Evolutionary conservation across 2,888 invertebrate species (phyloP), one percentile per base, ranked within the genome.

Genomic region (Drosophila melanosoma): DNA sequence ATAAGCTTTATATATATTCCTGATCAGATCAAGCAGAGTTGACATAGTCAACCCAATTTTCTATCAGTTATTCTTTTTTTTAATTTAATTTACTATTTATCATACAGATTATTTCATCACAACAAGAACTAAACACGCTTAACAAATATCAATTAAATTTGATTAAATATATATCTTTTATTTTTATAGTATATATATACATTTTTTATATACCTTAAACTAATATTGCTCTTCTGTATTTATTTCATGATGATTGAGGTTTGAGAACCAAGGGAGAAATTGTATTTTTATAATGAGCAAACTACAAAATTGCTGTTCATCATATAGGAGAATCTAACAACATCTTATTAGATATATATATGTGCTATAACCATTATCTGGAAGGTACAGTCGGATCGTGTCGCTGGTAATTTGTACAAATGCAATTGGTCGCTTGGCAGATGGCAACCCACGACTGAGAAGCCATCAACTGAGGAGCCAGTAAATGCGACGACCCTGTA

Each of bases 371-470:
- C 26, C n/a, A 11, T 26, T 26, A n/a, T 38, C 26, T n/a, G n/a
- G 4, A 53, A 68, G 42, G 32, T 62, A 51, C 20, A 20, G 51
- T 69, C 51, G 70, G 35, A 61, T 78, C 81, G 71, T 81, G 77
- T 52, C 58, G 48, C 45, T 35, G 54, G 77, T 45, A 78, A 78
- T 65, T 78, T 78, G 72, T 61, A 33, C 49, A 38, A 38, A 40
- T n/a, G 35, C 63, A 76, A 77, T 77, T 81, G 80, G 54, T 17
- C 54, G n/a, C n/a, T n/a, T n/a, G n/a, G n/a, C n/a, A n/a, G 61
- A 72, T 53, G 66, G 74, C 79, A 73, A 65, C 81, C 77, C 77
- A 81, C 78, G 63, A 69, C 38, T 29, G 23, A 23, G 26, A 15
- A 38, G n/a, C 45, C 51, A 48, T 52, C 48, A 56, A 48, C 49